phyloP scores from a whole-genome alignment of 2,113 vertebrate species.

The Coracopsis vasa region DNA sequence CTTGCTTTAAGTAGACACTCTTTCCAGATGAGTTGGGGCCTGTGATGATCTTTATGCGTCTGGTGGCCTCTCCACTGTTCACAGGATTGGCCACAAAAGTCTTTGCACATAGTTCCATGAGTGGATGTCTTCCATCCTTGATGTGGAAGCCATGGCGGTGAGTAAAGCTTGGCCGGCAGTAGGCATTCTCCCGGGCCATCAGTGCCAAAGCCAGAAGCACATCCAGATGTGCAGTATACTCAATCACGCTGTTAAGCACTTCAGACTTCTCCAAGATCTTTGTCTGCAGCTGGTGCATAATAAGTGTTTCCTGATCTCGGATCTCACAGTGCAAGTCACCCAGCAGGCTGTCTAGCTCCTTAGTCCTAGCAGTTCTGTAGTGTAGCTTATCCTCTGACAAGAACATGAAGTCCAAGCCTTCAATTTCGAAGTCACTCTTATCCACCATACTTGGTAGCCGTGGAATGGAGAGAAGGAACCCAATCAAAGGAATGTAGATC shows the following conservation, averaged over 20 bases:
- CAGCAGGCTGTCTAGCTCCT: conserved; percentile 87
- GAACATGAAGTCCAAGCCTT: conserved; percentile 96
- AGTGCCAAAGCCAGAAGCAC: conserved; percentile 89
- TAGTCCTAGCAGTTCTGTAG: conserved; percentile 90
- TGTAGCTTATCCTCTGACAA: conserved; percentile 90
- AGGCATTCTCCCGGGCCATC: conserved; percentile 88
- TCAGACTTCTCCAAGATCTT: conserved; percentile 82
- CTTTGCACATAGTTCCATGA: conserved; percentile 89
- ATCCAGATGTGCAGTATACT: conserved; percentile 88
- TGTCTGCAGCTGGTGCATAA: conserved; percentile 90
- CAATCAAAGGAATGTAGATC: conserved; percentile 96
- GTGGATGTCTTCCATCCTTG: conserved; percentile 85
- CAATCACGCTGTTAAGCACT: conserved; percentile 83
- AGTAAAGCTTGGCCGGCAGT: conserved; percentile 78
- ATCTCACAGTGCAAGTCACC: conserved; percentile 94
- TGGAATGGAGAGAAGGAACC: conserved; percentile 91
- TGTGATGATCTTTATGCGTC: conserved; percentile 89
- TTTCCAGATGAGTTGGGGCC: conserved; percentile 97
- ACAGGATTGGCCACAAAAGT: conserved; percentile 92
- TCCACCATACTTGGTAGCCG: conserved; percentile 87
- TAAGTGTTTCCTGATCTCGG: conserved; percentile 88
- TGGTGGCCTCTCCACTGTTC: conserved; percentile 75
- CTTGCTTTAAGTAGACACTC: conserved; percentile 95
- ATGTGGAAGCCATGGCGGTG: conserved; percentile 57
- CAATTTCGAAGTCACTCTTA: conserved; percentile 88